Evolutionary conservation across 1,140 invertebrate genomes (phyloP), one percentile per base, ranked within the genome.

Genomic region (Zaprionus gabonicus): DNA sequence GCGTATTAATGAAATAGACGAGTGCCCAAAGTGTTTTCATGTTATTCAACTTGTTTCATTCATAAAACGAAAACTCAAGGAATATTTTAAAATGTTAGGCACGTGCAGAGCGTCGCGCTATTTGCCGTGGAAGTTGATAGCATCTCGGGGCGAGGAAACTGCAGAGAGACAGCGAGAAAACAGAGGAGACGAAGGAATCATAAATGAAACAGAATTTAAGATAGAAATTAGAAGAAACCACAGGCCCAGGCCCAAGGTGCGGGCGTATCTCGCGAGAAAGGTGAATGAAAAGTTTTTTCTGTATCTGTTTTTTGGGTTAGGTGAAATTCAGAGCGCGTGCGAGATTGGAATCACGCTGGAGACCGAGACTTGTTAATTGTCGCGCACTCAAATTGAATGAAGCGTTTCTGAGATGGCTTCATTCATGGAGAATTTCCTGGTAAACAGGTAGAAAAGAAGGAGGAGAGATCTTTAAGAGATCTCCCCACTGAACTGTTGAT

Each of bases 151-250:
- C 20, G n/a, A 46, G 41, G 41, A 46, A 46, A 41, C 38, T 41
- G 17, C 41, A 41, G 49, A 58, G 44, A 71, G 38, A 59, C 25
- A 51, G n/a, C 46, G 49, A 28, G 41, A 38, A 23, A 71, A 25
- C 56, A 38, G 27, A 17, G 41, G n/a, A 65, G 6, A 53, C 31
- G 36, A 15, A 53, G 62, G 70, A 60, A 66, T 76, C 74, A 72
- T 73, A 76, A 83, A 78, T 75, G 62, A 88, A 83, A 78, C 80
- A 75, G 76, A 87, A 87, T 83, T 88, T 83, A 64, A 67, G 83
- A 87, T 80, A 66, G 56, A 82, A 81, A 83, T 81, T 66, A 69
- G 44, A 55, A 69, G 67, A 78, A 76, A 55, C 36, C 31, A n/a
- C 44, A 34, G 44, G 31, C 38, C 65, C 58, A 74, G 44, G 36